phyloP scores from a whole-genome alignment of 2,797 vertebrate genomes.

The Scyliorhinus canicula region DNA sequence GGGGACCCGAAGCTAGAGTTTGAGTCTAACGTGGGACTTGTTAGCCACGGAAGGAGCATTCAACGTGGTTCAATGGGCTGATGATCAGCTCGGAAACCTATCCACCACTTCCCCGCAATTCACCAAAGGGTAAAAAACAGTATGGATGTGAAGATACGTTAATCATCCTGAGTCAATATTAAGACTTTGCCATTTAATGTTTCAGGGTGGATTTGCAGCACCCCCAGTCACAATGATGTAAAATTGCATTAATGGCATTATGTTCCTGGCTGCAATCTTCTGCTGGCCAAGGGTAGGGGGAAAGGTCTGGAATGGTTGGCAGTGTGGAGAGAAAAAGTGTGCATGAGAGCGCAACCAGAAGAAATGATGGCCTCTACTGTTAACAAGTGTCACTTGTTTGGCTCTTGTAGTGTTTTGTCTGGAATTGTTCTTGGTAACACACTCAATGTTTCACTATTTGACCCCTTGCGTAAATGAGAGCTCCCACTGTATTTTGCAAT shows the following conservation, averaged over 20 bases:
- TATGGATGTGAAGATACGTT: too few species aligned
- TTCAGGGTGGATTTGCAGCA: background rate
- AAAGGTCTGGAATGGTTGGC: background rate
- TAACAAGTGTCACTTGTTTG: background rate
- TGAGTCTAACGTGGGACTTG: too few species aligned
- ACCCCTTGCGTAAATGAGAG: background rate
- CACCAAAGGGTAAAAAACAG: too few species aligned
- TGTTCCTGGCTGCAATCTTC: background rate
- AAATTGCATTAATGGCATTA: background rate
- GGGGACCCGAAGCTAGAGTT: too few species aligned
- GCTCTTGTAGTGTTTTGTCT: background rate
- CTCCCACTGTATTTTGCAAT: background rate
- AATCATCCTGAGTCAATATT: background rate
- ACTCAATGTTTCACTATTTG: background rate
- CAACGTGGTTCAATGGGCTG: too few species aligned
- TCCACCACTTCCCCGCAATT: too few species aligned
- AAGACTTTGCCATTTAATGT: background rate
- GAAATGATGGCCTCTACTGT: background rate
- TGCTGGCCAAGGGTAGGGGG: background rate
- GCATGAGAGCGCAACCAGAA: background rate
- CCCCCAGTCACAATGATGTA: background rate
- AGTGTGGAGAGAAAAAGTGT: background rate
- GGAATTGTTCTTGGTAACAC: background rate
- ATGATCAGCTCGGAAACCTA: too few species aligned
- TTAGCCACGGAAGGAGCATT: too few species aligned